Conservation (phyloP, 2,888 invertebrate species). For the Orthosia gracilis region DNA sequence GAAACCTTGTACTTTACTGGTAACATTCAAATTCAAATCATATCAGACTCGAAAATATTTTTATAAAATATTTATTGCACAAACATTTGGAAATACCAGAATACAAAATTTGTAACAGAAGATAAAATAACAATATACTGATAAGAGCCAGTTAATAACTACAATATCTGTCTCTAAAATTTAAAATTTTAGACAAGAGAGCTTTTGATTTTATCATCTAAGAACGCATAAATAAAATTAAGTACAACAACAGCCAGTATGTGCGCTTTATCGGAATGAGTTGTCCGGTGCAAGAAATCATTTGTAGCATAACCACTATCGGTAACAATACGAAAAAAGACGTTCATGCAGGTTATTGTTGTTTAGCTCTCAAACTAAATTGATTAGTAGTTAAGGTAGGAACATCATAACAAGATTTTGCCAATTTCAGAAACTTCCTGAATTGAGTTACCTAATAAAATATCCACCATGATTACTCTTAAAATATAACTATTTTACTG, state of each 20-base stretch:
- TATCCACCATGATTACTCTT: constrained; percentile 78
- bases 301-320: background rate
- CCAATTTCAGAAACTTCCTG: constrained; percentile 45
- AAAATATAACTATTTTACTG: constrained; percentile 80
- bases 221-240: constrained; percentile 51
- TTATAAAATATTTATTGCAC: constrained; percentile 35
- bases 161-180: constrained; percentile 13
- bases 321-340: constrained; percentile 11
- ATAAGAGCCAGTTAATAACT: constrained; percentile 25
- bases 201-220: constrained; percentile 49
- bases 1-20: constrained; percentile 48
- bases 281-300: constrained; percentile 33
- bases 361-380: background rate
- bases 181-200: constrained; percentile 52
- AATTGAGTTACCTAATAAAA: constrained; percentile 36
- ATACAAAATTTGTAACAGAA: constrained; percentile 16
- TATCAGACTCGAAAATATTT: constrained; percentile 37
- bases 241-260: constrained; percentile 53
- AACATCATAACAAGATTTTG: constrained; percentile 44
- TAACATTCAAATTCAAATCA: constrained; percentile 47
- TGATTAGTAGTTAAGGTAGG: constrained; percentile 23
- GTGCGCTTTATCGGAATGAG: constrained; percentile 43
- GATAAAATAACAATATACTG: constrained; percentile 25
- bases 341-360: background rate
- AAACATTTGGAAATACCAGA: constrained; percentile 31